Conservation (phyloP, 1,140 invertebrate species). For the Rhagoletis pomonella region DNA sequence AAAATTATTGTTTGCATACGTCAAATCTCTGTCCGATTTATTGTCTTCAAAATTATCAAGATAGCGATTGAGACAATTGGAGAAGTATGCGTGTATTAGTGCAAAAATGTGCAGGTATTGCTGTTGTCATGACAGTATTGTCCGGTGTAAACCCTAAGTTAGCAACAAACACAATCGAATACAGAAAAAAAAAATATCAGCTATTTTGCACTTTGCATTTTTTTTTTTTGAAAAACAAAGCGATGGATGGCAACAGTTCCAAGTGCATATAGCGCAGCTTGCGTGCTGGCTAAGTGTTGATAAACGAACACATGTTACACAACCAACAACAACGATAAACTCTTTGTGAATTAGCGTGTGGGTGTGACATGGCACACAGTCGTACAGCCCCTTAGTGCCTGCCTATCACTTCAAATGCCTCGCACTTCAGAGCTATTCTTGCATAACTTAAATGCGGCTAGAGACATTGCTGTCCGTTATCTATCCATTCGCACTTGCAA, state of each 20-base stretch:
- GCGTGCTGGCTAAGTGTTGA: background rate
- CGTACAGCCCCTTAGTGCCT: background rate
- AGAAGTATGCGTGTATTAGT: too few species aligned
- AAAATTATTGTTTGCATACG: background rate
- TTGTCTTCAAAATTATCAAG: too few species aligned
- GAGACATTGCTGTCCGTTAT: too few species aligned
- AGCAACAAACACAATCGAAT: background rate
- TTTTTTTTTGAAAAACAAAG: background rate
- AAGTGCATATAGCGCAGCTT: background rate
- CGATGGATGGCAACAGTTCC: background rate
- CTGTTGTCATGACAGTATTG: too few species aligned
- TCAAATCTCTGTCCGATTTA: too few species aligned
- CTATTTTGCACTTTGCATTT: background rate
- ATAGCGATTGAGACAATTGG: too few species aligned
- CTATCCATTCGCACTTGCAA: too few species aligned
- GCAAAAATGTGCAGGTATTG: too few species aligned
- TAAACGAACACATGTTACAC: background rate
- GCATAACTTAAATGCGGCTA: slow-evolving; percentile 7
- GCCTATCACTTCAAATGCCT: background rate
- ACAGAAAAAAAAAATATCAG: background rate
- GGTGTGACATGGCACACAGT: background rate
- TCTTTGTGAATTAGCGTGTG: too few species aligned
- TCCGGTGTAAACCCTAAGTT: too few species aligned
- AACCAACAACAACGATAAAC: too few species aligned
- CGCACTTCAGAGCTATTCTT: too few species aligned